Evolutionary conservation across 2,113 vertebrate genomes (phyloP).

Genomic region (Clarias gariepinus): DNA sequence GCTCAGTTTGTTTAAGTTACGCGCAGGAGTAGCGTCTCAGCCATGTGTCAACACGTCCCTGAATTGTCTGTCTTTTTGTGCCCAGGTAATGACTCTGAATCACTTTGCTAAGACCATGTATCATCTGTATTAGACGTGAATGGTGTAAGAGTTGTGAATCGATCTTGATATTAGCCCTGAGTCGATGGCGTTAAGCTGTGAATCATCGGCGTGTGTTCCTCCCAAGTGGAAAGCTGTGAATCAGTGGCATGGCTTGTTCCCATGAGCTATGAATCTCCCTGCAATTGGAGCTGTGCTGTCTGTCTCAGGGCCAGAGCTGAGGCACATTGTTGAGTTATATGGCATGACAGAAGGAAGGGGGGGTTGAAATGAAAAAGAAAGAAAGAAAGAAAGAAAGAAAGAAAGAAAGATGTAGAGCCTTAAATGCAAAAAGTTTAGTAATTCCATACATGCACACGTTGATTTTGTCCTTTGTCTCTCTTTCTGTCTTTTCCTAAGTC

Average conservation of each 20-base stretch:
- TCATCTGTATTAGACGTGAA: slow-evolving; percentile 56
- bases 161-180: slow-evolving; percentile 63
- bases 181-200: slow-evolving; percentile 58
- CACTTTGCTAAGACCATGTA: slow-evolving; percentile 41
- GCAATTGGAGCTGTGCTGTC: slow-evolving; percentile 66
- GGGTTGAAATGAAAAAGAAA: slow-evolving; percentile 56
- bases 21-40: not conserved
- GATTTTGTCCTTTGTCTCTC: not conserved
- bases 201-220: slow-evolving; percentile 47
- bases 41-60: slow-evolving; percentile 12
- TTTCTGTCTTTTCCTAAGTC: not conserved
- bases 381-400: slow-evolving; percentile 17
- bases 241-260: slow-evolving; percentile 51
- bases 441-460: slow-evolving; percentile 31
- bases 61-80: slow-evolving; percentile 11
- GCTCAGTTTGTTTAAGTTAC: slow-evolving; percentile 4
- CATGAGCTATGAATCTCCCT: slow-evolving; percentile 67
- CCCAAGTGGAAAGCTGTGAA: slow-evolving; percentile 63
- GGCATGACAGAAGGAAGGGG: slow-evolving; percentile 34
- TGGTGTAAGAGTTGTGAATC: slow-evolving; percentile 64
- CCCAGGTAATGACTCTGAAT: slow-evolving; percentile 46
- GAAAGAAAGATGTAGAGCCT: slow-evolving; percentile 45
- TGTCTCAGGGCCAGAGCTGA: slow-evolving; percentile 57
- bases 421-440: slow-evolving; percentile 45
- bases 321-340: slow-evolving; percentile 3